phyloP scores from a whole-genome alignment of 2,888 invertebrate species.

The Desoria tigrina region DNA sequence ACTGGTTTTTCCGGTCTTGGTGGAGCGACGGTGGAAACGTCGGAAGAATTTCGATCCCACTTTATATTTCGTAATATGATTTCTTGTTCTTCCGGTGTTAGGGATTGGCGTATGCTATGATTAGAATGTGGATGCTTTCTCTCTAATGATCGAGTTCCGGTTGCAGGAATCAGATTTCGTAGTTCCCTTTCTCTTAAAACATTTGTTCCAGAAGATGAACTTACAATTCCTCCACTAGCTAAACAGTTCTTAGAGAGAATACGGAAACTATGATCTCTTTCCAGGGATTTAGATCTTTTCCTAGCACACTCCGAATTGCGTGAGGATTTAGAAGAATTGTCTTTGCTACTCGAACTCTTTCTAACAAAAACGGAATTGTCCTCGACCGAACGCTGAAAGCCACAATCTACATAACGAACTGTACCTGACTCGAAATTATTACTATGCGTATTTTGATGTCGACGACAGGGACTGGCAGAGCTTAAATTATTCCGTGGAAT shows the following conservation, averaged over 20 bases:
- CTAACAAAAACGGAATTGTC: not conserved
- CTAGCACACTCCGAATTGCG: not conserved
- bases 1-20: slow-evolving; percentile 39
- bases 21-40: slow-evolving; percentile 24
- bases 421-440: slow-evolving; percentile 41
- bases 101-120: not conserved
- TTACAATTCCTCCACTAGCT: slow-evolving; percentile 14
- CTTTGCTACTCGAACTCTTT: not conserved
- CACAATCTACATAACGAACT: slow-evolving; percentile 50
- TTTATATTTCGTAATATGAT: slow-evolving; percentile 48
- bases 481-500: slow-evolving; percentile 41
- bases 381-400: not conserved
- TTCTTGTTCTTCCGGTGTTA: slow-evolving; percentile 49
- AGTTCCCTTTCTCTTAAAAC: no score
- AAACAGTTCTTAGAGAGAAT: not conserved
- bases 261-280: slow-evolving; percentile 22
- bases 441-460: slow-evolving; percentile 47
- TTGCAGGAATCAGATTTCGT: no score
- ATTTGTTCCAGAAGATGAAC: not conserved
- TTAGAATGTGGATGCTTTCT: slow-evolving; percentile 27
- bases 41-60: slow-evolving; percentile 19
- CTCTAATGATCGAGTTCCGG: slow-evolving; percentile 37
- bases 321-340: not conserved
- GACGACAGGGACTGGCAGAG: slow-evolving; percentile 36
- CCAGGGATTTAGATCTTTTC: slow-evolving; percentile 40